A percentile compares a stretch with the other conserved stretches of the same genome.
phyloP scores from a whole-genome alignment of 2,113 vertebrate genomes.

The Lepidothrix coronata region DNA sequence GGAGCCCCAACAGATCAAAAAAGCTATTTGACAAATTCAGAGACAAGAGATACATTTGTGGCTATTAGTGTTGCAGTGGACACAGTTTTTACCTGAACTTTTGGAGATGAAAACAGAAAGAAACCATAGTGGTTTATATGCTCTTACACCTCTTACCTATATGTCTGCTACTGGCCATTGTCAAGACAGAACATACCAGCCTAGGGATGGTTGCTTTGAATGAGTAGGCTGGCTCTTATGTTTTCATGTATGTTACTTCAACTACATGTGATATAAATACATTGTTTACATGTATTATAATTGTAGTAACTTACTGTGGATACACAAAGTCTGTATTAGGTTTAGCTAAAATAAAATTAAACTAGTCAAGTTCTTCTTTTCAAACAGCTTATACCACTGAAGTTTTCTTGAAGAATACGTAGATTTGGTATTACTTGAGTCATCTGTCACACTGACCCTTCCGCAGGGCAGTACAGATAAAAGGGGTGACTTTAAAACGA shows the following conservation, averaged over 20 bases:
- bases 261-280: background rate
- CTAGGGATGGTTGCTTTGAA: background rate
- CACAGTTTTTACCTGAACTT: background rate
- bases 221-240: background rate
- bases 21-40: background rate
- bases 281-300: background rate
- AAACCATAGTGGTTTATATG: background rate
- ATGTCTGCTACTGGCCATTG: background rate
- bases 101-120: background rate
- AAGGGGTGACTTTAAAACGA: background rate
- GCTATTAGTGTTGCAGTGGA: background rate
- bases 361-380: background rate
- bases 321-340: background rate
- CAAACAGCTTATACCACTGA: background rate
- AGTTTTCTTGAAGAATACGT: background rate
- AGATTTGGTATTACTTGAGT: background rate
- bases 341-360: background rate
- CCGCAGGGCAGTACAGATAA: background rate
- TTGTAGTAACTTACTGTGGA: background rate
- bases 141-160: background rate
- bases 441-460: background rate
- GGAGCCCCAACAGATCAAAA: background rate
- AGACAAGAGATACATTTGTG: background rate
- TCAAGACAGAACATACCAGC: background rate
- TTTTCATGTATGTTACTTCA: background rate